A percentile compares a stretch with the other conserved stretches of the same genome.
Evolutionary conservation across 1,140 invertebrate species (phyloP).

Genomic region (Pseudobourletiella spinata): DNA sequence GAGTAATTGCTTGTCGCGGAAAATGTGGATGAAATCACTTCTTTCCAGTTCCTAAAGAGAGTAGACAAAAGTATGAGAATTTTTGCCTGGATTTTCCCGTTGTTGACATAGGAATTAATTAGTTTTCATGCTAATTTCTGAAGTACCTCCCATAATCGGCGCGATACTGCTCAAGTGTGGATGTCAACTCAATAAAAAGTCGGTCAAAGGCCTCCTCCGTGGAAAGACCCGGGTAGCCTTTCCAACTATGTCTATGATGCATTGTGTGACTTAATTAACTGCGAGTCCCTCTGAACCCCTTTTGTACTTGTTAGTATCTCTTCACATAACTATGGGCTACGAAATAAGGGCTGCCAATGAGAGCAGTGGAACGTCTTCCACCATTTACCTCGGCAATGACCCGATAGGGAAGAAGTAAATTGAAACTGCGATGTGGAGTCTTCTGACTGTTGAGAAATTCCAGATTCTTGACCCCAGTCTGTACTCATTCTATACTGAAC

Average conservation of each 20-base stretch:
- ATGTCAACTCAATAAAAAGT: constrained; percentile 20
- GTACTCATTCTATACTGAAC: no score
- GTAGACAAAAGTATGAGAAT: not conserved
- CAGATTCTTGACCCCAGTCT: no score
- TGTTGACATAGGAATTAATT: not conserved
- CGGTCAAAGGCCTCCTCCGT: constrained; percentile 33
- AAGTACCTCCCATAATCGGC: constrained; percentile 21
- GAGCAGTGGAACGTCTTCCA: no score
- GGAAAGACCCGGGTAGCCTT: constrained; percentile 11
- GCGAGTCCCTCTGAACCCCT: no score
- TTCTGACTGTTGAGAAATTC: no score
- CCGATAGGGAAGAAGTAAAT: no score
- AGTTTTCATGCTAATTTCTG: not conserved
- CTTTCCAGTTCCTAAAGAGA: constrained; percentile 26
- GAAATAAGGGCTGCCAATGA: no score
- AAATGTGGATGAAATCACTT: constrained; percentile 26
- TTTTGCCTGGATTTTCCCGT: not conserved
- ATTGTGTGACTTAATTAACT: not conserved
- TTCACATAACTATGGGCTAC: no score
- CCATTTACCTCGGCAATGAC: no score
- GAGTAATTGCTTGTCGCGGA: constrained; percentile 27
- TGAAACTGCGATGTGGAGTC: no score
- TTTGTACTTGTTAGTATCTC: no score
- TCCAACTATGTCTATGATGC: not conserved
- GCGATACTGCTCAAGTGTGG: constrained; percentile 12